Evolutionary conservation across 2,888 invertebrate species (phyloP), one percentile per base, ranked within the genome.

Genomic region (Euplagia quadripunctaria): DNA sequence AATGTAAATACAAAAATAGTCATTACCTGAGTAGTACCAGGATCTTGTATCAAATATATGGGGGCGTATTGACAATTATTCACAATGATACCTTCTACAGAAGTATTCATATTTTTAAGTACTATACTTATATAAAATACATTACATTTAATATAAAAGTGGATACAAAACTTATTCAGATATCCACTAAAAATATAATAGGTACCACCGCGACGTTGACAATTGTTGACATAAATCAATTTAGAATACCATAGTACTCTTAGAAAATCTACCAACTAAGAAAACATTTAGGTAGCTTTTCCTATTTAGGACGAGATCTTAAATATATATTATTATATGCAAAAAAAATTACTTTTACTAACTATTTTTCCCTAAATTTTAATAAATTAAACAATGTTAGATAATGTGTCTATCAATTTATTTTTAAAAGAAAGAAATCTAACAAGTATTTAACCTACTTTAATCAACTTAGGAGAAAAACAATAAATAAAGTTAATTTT

Each of bases 41-140:
- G 91, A 88, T 92, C 91, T 88, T 94, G 93, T 84, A 95, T 92
- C 81, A 95, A 86, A 85, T 94, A 95, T 87, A 95, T 90, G 73
- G 95, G 95, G 71, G 94, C 93, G 87, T 93, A 94, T 88, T 94
- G 94, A 91, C 93, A 94, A 76, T 94, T 93, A 87, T 94, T 93
- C 69, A 94, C 89, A 77, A 93, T 87, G 78, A 94, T 92, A 86
- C 89, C 92, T 77, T 93, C 93, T 82, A 91, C 84, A 81, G 91
- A 89, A 79, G 90, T 90, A 89, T 94, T 92, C 94, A 94, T 93
- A 78, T 82, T 93, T 85, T 78, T 79, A 85, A 79, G 78, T 80
- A 77, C 72, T 81, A 80, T 82, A 78, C 75, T 79, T 85, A 78
- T 79, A 77, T 79, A 83, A 80, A 76, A 80, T 84, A 85, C 86